phyloP scores from a whole-genome alignment of 2,888 invertebrate genomes.

The Zaprionus lineosus region DNA sequence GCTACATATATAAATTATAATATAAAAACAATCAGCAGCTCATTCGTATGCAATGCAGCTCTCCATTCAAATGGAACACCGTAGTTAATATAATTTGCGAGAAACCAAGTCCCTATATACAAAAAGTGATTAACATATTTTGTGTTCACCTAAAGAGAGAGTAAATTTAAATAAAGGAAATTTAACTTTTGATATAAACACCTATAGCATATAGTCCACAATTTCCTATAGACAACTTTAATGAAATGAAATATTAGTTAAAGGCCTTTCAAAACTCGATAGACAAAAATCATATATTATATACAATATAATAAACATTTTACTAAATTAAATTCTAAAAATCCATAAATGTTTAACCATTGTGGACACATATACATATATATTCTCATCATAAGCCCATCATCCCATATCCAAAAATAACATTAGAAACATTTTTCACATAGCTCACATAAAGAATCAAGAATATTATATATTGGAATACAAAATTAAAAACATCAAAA shows the following conservation, averaged over 20 bases:
- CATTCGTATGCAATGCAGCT: not conserved
- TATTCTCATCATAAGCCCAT: slow-evolving; percentile 13
- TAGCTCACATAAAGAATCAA: slow-evolving; percentile 26
- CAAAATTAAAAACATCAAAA: slow-evolving; percentile 26
- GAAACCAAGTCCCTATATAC: slow-evolving; percentile 60
- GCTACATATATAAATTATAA: slow-evolving; percentile 56
- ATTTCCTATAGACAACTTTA: slow-evolving; percentile 70
- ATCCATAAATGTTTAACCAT: too few relatives aligned
- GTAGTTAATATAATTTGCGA: slow-evolving; percentile 74
- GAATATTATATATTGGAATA: slow-evolving; percentile 55
- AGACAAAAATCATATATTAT: slow-evolving; percentile 54
- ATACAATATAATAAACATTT: slow-evolving; percentile 34
- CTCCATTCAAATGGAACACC: slow-evolving; percentile 39
- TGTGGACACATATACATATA: slow-evolving; percentile 33
- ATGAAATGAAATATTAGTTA: slow-evolving; percentile 68
- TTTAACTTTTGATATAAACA: slow-evolving; percentile 39
- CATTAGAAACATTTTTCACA: slow-evolving; percentile 44
- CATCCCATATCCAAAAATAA: slow-evolving; percentile 2
- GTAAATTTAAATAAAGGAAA: slow-evolving; percentile 14
- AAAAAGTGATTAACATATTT: slow-evolving; percentile 67
- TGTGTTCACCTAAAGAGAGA: slow-evolving; percentile 34
- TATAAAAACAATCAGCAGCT: slow-evolving; percentile 18
- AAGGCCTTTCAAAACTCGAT: slow-evolving; percentile 73
- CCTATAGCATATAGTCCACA: slow-evolving; percentile 45
- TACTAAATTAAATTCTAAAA: slow-evolving; percentile 44